phyloP scores from a whole-genome alignment of 2,888 invertebrate genomes.

The Ceratothoa steindachneri region DNA sequence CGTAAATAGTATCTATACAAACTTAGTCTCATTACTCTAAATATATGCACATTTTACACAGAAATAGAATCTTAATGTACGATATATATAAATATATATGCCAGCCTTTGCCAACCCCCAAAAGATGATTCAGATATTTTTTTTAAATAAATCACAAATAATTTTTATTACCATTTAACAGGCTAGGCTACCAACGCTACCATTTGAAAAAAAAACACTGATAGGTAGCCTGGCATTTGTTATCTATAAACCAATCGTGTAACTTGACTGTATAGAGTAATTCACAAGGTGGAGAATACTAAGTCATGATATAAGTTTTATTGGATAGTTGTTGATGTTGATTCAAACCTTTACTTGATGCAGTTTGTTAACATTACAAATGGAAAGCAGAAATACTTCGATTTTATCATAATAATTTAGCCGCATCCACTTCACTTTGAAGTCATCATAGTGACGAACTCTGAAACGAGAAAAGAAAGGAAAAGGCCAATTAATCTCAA shows the following conservation, averaged over 20 bases:
- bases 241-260: neutral
- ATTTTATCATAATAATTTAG: constrained; percentile 40
- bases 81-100: neutral
- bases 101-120: neutral
- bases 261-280: neutral
- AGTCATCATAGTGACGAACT: constrained; percentile 48
- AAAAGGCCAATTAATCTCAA: neutral
- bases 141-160: neutral
- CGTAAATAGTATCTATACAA: neutral
- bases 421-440: constrained; percentile 47
- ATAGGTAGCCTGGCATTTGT: neutral
- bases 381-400: constrained; percentile 45
- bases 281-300: neutral
- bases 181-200: neutral
- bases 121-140: neutral
- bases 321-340: neutral
- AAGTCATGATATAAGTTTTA: neutral
- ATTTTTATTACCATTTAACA: neutral
- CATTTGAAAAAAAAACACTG: neutral
- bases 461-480: constrained; percentile 26
- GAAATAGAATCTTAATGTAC: neutral
- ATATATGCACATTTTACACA: neutral
- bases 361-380: constrained; percentile 18
- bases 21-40: neutral
- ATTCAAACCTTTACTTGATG: neutral